phyloP scores from a whole-genome alignment of 1,140 invertebrate genomes.

The Stenopsyche tienmushanensis region DNA sequence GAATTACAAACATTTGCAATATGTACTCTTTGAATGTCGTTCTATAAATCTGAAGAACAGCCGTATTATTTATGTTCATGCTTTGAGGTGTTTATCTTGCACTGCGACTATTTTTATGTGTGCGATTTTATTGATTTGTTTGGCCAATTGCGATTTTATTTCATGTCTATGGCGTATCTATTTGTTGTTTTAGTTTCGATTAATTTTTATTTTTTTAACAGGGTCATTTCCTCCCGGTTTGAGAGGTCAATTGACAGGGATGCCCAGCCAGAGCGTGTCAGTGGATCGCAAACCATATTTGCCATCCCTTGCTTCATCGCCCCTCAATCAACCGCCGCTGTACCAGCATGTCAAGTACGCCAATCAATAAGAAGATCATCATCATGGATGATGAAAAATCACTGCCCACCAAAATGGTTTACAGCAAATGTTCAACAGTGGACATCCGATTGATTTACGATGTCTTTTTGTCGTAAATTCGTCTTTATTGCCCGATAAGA shows the following conservation, averaged over 20 bases:
- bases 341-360: constrained; percentile 11
- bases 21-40: too few relatives aligned
- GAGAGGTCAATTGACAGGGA: constrained; percentile 3
- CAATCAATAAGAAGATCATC: too few relatives aligned
- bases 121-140: too few relatives aligned
- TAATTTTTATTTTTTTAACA: constrained; percentile 4
- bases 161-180: too few relatives aligned
- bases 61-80: too few relatives aligned
- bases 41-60: too few relatives aligned
- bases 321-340: constrained; percentile 7
- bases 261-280: neutral
- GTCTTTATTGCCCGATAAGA: neutral
- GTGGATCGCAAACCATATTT: constrained; percentile 13
- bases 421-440: neutral
- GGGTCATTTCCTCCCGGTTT: constrained; percentile 4
- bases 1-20: too few relatives aligned
- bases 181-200: too few relatives aligned
- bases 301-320: constrained; percentile 6
- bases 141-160: too few relatives aligned
- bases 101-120: too few relatives aligned
- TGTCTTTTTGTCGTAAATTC: neutral
- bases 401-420: neutral
- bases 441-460: neutral
- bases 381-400: too few relatives aligned
- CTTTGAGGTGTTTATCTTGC: too few relatives aligned